Base-by-base conservation (phyloP, 2,113 vertebrate species). In the Gasterosteus aculeatus region DNA sequence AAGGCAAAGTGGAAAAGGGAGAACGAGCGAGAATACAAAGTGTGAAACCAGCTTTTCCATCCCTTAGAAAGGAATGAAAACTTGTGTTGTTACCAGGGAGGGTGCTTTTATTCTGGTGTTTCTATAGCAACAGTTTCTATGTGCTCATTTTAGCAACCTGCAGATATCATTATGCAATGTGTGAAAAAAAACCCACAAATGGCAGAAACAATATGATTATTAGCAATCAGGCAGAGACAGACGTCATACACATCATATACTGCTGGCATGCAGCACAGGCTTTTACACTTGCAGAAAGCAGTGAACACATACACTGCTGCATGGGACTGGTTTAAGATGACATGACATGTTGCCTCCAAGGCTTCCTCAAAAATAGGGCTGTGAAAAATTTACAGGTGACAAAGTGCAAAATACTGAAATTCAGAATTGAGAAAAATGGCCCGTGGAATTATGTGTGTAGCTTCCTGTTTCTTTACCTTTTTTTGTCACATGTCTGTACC, bases 51-150 rank as follows among this genome's bases (percentile, higher is more conserved):
- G 74, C 76, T 83, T 80, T 80, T 18, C 80, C 71, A 80, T 85
- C 81, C 82, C 80, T 77, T 73, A 85, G 69, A 69, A 85, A 89
- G 84, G 86, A 89, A 90, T 89, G 65, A 84, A 89, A 92, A 91
- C 81, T 89, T 89, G 87, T 89, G 85, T 87, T 22, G 80, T 90
- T 87, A 85, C 87, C 79, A 92, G 87, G 91, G 91, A 87, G 89
- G 88, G 75, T 90, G 84, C 83, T 90, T 87, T 90, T 87, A 88
- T 89, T 86, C 85, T 86, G 83, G 70, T 88, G 91, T 92, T 92
- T 89, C 91, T 91, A 92, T 92, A 91, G 91, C 88, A 92, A 92
- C 91, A 74, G 84, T 89, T 87, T 83, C 85, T 77, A 83, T 90
- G 88, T 85, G 88, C 88, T 76, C 75, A 73, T 90, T 91, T 90